Conservation (phyloP, 2,888 invertebrate genomes). For the Hydropsyche betteni region DNA sequence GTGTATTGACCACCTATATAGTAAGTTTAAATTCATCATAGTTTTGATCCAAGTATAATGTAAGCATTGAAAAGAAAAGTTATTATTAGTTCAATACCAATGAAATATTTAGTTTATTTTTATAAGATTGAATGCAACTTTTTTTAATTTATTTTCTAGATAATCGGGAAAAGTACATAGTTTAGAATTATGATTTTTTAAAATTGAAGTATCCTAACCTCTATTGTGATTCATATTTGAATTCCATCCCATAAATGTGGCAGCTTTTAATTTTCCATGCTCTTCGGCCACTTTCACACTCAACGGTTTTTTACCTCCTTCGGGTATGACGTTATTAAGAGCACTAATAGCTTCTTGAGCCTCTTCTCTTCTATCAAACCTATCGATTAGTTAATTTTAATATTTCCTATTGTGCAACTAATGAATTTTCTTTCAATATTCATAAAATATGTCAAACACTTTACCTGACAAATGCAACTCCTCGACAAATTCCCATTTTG, state of each 20-base stretch:
- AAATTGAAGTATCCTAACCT: slow-evolving; percentile 14
- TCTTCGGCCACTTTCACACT: slow-evolving; percentile 88
- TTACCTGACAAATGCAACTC: slow-evolving; percentile 92
- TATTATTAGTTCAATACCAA: too few relatives aligned
- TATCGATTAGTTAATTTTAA: slow-evolving; percentile 56
- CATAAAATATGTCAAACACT: slow-evolving; percentile 39
- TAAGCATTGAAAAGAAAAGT: slow-evolving; percentile 8
- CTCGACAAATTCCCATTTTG: slow-evolving; percentile 85
- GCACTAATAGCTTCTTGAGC: slow-evolving; percentile 89
- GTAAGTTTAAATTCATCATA: not conserved
- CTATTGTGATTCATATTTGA: slow-evolving; percentile 69
- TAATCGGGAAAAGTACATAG: not conserved
- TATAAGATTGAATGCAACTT: too few relatives aligned
- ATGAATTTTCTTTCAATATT: not conserved
- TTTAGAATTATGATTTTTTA: not conserved
- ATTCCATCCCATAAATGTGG: slow-evolving; percentile 76
- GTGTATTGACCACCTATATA: slow-evolving; percentile 29
- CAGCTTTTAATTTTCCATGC: slow-evolving; percentile 84
- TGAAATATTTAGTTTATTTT: too few relatives aligned
- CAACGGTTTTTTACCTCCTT: slow-evolving; percentile 84
- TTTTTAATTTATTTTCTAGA: too few relatives aligned
- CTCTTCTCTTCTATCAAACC: slow-evolving; percentile 87
- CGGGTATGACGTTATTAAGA: slow-evolving; percentile 84
- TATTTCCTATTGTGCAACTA: not conserved
- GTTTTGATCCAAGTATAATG: slow-evolving; percentile 7